Conservation (phyloP, 2,888 invertebrate species). For the Drosophila histrio region DNA sequence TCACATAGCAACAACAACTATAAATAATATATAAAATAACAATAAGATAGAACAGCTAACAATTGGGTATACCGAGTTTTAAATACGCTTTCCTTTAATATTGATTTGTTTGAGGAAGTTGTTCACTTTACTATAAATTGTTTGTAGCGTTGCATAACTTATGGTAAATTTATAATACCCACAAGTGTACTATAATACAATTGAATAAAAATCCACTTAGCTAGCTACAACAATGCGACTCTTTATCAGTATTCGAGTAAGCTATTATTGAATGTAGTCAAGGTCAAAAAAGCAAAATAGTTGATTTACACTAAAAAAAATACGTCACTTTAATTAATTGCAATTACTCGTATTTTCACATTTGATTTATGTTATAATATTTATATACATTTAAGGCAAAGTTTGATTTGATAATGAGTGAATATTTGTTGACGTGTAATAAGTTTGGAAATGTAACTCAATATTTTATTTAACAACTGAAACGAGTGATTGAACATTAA, state of each 20-base stretch:
- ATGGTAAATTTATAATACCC: not conserved
- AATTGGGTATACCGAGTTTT: not conserved
- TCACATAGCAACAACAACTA: not conserved
- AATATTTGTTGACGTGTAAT: not conserved
- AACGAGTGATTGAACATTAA: too few relatives aligned
- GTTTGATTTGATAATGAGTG: not conserved
- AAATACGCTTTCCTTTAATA: not conserved
- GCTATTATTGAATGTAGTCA: slow-evolving; percentile 17
- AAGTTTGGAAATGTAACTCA: not conserved
- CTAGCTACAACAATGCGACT: not conserved
- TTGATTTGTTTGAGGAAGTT: not conserved
- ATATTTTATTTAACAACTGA: too few relatives aligned
- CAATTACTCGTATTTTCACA: not conserved
- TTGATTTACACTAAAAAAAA: slow-evolving; percentile 9
- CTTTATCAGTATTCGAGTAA: slow-evolving; percentile 13
- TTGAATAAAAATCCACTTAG: not conserved
- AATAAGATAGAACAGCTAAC: not conserved
- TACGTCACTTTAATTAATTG: slow-evolving; percentile 8
- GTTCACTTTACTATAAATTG: too few relatives aligned
- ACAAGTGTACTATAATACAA: not conserved
- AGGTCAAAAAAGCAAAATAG: slow-evolving; percentile 26
- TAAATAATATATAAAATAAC: not conserved
- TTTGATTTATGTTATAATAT: not conserved
- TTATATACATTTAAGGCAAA: not conserved
- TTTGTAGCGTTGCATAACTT: too few relatives aligned